These are phyloP conservation scores for Heteronetta atricapilla DNA, from an alignment of 2,113 vertebrate species.

Conservation along the genomic window DNA sequence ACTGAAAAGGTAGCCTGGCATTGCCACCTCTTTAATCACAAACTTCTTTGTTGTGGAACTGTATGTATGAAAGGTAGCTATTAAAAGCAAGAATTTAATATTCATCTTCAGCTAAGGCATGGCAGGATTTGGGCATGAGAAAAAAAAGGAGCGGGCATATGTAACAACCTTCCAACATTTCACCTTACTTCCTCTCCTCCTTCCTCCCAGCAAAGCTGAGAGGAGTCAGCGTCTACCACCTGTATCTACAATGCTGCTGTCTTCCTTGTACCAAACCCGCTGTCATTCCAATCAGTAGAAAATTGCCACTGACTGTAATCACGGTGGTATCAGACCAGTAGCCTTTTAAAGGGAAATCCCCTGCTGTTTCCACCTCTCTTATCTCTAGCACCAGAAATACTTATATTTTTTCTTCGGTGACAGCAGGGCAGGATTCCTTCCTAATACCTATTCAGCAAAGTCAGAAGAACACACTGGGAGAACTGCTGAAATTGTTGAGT, in stretches of 20 bases:
- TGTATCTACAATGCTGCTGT: background rate
- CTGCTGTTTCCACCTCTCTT: slow-evolving; percentile 11
- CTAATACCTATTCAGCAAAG: background rate
- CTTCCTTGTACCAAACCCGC: background rate
- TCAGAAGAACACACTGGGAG: background rate
- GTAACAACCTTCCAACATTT: fast-evolving
- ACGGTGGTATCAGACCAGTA: background rate
- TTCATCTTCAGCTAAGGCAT: background rate
- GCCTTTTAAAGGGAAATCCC: background rate
- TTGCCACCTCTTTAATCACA: background rate
- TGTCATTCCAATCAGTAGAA: background rate
- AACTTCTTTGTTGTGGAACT: fast-evolving
- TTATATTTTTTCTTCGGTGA: background rate
- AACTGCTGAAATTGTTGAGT: background rate
- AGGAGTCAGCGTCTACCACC: background rate
- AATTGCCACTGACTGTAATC: background rate
- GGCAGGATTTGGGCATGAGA: background rate
- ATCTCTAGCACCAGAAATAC: background rate
- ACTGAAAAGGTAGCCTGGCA: background rate
- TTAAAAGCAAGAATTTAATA: background rate
- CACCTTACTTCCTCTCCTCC: background rate
- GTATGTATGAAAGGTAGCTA: background rate
- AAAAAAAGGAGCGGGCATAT: background rate
- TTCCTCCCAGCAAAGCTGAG: background rate
- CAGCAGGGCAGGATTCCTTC: background rate